Percentiles rank a stretch among this genome's conserved stretches.
These are phyloP conservation scores for Oceanites oceanicus DNA, from an alignment of 2,113 vertebrate species.

Conservation along the genomic window DNA sequence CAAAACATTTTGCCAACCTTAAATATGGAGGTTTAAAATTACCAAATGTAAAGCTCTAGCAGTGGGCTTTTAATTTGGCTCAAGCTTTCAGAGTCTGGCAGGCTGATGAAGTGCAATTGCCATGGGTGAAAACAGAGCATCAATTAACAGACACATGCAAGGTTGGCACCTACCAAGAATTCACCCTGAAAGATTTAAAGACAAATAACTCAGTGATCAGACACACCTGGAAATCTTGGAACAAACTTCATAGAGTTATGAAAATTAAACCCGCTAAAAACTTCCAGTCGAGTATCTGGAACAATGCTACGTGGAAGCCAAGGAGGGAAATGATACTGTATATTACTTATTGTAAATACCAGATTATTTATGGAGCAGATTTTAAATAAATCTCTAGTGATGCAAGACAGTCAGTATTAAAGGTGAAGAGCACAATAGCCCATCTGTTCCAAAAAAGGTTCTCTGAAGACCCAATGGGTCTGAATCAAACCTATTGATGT, in stretches of 20 bases:
- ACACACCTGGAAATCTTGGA: constrained; percentile 71
- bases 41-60: constrained; percentile 45
- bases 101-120: constrained; percentile 61
- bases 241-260: constrained; percentile 64
- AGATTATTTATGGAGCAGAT: constrained; percentile 22
- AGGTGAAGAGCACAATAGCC: background rate
- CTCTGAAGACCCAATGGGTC: background rate
- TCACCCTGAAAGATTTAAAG: constrained; percentile 68
- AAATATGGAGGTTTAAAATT: constrained; percentile 47
- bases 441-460: background rate
- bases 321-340: background rate
- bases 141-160: constrained; percentile 67
- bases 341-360: constrained; percentile 25
- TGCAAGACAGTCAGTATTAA: background rate
- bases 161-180: constrained; percentile 63
- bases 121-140: constrained; percentile 70
- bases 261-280: constrained; percentile 61
- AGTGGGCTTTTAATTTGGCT: constrained; percentile 65
- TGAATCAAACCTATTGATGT: background rate
- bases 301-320: constrained; percentile 19
- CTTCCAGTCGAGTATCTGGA: constrained; percentile 40
- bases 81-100: constrained; percentile 52
- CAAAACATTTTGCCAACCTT: constrained; percentile 42
- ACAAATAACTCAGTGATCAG: constrained; percentile 67
- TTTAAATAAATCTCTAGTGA: background rate